Evolutionary conservation across 2,888 invertebrate species (phyloP), one percentile per base, ranked within the genome.

Genomic region (Tachina lurida): DNA sequence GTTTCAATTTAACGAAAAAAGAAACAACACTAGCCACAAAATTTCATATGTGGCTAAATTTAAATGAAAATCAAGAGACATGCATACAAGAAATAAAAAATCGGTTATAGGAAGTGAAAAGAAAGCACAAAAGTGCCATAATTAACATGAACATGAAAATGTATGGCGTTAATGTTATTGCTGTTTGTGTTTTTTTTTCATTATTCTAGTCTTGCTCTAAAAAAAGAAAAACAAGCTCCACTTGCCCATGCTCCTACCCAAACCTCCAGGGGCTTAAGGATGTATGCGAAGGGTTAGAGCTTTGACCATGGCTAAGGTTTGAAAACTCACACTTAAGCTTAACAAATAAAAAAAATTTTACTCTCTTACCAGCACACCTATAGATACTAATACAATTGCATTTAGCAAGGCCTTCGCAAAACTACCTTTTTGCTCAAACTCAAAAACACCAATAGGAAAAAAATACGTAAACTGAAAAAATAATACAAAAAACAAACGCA

Each of bases 251-350:
- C 68, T 22, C 49, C 3, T 7, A 17, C 2, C 31, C 60, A 45
- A 0, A 45, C 62, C 75, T 15, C 47, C 39, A 41, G 68, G 47
- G 68, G 60, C 52, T 81, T 60, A 17, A 41, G 60, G 60, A 71
- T 73, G 65, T 73, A 74, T 19, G 45, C 39, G 79, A 83, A 79
- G 86, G 76, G 83, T 83, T 83, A 86, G 76, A 73, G 75, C 76
- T 80, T 86, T 86, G 86, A 83, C 86, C 83, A 80, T 83, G 75
- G 67, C 45, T 73, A 86, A 86, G 79, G 86, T 83, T 83, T 86
- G 73, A 83, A 86, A 83, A 83, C 86, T 86, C 86, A 86, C 86
- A 83, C 83, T 68, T 63, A 39, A 22, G 17, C 15, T 22, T 13
- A 3, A 52, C 19, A 43, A 56, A 75, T 10, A 73, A 63, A 74